Evolutionary conservation across 1,140 invertebrate genomes (phyloP).

Genomic region (Drosophila ohnishii): DNA sequence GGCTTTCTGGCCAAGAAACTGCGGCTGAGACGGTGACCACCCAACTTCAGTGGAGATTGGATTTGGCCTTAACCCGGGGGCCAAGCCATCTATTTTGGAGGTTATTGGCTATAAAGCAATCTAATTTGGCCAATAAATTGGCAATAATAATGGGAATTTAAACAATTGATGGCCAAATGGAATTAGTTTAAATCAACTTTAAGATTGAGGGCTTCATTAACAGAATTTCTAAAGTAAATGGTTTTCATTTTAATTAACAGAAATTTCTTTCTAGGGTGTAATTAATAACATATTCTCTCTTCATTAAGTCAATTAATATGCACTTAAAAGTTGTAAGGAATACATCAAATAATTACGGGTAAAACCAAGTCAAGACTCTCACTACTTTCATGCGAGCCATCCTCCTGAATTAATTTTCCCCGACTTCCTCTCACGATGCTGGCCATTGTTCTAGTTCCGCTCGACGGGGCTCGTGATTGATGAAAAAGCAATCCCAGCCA

Average conservation of each 20-base stretch:
- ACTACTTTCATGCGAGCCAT: neutral
- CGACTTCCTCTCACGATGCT: conserved; percentile 7
- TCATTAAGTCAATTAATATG: neutral
- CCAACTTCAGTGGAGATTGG: conserved; percentile 23
- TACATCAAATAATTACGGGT: neutral
- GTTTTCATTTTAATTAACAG: no score
- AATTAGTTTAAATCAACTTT: neutral
- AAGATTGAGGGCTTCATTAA: neutral
- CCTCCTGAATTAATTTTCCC: neutral
- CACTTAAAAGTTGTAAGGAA: neutral
- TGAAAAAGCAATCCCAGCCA: conserved; percentile 40
- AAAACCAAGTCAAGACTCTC: neutral
- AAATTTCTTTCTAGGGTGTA: no score
- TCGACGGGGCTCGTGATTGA: conserved; percentile 14
- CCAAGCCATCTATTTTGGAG: conserved; percentile 36
- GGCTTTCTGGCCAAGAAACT: conserved; percentile 41
- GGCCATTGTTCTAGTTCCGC: conserved; percentile 45
- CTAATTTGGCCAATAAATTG: conserved; percentile 1
- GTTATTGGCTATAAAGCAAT: conserved; percentile 6
- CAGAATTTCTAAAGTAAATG: neutral
- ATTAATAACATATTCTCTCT: neutral
- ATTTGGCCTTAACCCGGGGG: conserved; percentile 31
- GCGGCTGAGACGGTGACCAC: conserved; percentile 22
- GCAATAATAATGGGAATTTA: neutral
- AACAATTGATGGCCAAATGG: neutral